Evolutionary conservation across 1,140 invertebrate genomes (phyloP), one percentile per base, ranked within the genome.

Genomic region (Lepidurus arcticus): DNA sequence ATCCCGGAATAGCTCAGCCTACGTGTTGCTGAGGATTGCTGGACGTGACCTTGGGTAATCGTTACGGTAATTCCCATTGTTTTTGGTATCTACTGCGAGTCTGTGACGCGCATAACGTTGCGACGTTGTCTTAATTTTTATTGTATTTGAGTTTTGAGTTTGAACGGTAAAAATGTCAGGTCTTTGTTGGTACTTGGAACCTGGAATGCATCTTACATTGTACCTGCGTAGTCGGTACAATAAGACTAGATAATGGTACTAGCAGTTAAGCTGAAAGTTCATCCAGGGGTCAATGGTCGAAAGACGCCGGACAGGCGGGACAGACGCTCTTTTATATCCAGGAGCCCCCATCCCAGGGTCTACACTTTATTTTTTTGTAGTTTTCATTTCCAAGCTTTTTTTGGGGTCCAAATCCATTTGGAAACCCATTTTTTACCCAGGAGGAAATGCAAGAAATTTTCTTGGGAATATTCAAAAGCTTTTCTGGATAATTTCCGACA

Each of bases 181-280:
- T 65, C 21, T 16, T 7, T 16, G 16, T 21, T 65, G 53, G 13
- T 65, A 65, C 53, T 21, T 65, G 53, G 34, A 34, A 34, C 34
- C 34, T 34, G 34, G 34, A 34, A 34, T 21, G 53, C 53, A 3
- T 65, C 16, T 11, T 10, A 65, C 53, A 11, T 16, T 7, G 6
- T 65, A 65, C 53, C 53, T 65, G 53, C 21, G 9, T 21, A n/a
- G 16, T 47, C 45, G 16, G 53, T 16, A 0, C 53, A 65, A 65
- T 65, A 65, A 65, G 53, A 65, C 53, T 7, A 65, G 53, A 65
- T 65, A 11, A 65, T 65, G 21, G 21, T 65, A 65, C 53, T 65
- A 65, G 53, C 13, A n/a, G 53, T 65, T 65, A 13, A 65, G 21
- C 16, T 65, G 13, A 65, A 21, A 65, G 53, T 21, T 65, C 53